Base-by-base conservation (phyloP, 2,113 vertebrate species). In the Carassius auratus region DNA sequence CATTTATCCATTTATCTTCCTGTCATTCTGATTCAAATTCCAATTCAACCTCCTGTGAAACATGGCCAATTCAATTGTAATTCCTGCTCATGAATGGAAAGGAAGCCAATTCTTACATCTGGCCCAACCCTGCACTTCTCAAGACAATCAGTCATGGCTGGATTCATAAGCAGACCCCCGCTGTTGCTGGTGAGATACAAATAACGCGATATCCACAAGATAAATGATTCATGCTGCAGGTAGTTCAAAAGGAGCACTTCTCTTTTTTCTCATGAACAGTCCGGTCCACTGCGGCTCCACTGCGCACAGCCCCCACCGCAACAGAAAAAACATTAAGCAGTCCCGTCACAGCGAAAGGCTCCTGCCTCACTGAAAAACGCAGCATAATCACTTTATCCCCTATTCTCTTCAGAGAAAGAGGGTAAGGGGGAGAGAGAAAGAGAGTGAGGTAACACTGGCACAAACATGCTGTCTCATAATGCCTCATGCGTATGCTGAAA, bases 211-310 rank as follows among this genome's bases (percentile, higher is more conserved):
- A 76, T 87, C 86, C 64, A 79, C 55, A 68, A 87, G 86, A 91
- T 89, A 86, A 89, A 93, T 89, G 83, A 88, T 77, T 86, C 36
- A 38, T 21, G 71, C 85, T 81, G 89, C 76, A 91, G 87, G 74
- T 82, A 82, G 81, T 73, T 88, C 42, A 68, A 50, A 76, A 82
- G 15, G 19, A 74, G 33, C 19, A 2, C 75, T 80, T 83, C 26
- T 79, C 45, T 26, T 8, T 23, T 26, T 74, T 45, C 36, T 42
- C 57, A 9, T 79, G 50, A 57, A 61, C 64, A 30, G 71, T 84
- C 84, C 80, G 21, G 85, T 85, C 52, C 75, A 83, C 81, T 87
- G 89, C 86, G 55, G 87, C 64, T 84, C 61, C 85, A 83, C 86
- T 89, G 89, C 86, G 84, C 87, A 86, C 76, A 61, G 80, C 84